These are phyloP conservation scores for Xiphophorus hellerii DNA, from an alignment of 2,113 vertebrate species.

Conservation along the genomic window DNA sequence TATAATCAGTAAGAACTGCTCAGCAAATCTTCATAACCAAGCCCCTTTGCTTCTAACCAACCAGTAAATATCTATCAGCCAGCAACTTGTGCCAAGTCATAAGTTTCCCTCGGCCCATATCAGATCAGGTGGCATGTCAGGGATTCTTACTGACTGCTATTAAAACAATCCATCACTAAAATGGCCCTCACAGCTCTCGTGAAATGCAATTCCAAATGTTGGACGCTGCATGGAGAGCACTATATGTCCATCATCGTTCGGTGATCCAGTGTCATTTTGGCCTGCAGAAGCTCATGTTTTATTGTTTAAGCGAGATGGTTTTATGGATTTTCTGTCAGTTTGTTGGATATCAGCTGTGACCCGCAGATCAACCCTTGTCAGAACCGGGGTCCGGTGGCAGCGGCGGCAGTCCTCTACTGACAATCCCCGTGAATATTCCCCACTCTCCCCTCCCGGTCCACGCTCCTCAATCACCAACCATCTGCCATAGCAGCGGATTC, in stretches of 20 bases:
- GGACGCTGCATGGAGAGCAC: constrained; percentile 54
- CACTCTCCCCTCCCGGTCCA: not conserved
- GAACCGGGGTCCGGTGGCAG: constrained; percentile 54
- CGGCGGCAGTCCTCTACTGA: constrained; percentile 18
- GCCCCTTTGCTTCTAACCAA: constrained; percentile 10
- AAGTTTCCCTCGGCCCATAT: constrained; percentile 40
- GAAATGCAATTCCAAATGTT: constrained; percentile 65
- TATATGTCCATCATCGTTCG: constrained; percentile 67
- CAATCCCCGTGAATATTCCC: constrained; percentile 24
- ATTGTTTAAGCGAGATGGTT: constrained; percentile 74
- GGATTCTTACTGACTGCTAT: constrained; percentile 52
- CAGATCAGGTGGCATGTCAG: constrained; percentile 35
- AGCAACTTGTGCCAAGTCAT: constrained; percentile 39
- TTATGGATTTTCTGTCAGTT: constrained; percentile 77
- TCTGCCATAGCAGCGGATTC: constrained; percentile 41
- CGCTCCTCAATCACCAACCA: constrained; percentile 30
- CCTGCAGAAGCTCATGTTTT: constrained; percentile 68
- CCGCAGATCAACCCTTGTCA: constrained; percentile 73
- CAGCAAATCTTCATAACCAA: constrained; percentile 50
- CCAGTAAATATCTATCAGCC: constrained; percentile 49
- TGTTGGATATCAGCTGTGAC: constrained; percentile 69
- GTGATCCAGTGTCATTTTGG: constrained; percentile 60
- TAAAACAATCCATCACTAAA: constrained; percentile 66
- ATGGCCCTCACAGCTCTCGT: constrained; percentile 50
- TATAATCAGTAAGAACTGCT: constrained; percentile 50